Percentiles rank a stretch among this genome's conserved stretches.
Evolutionary conservation across 2,113 vertebrate genomes (phyloP).

Genomic region (Zosterops borbonicus): DNA sequence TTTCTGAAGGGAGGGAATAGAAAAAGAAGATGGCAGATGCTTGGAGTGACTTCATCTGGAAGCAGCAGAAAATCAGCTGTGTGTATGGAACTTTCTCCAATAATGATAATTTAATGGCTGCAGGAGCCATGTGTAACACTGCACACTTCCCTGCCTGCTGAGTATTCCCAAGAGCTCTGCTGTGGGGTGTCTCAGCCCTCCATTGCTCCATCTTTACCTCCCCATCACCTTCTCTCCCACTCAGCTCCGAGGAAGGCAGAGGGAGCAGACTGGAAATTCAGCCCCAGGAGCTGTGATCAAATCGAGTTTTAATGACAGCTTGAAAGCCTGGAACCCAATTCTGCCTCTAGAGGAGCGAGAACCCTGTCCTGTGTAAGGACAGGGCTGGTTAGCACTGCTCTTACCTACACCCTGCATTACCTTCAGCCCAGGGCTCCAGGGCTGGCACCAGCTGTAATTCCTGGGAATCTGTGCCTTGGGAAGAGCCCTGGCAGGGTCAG

Average conservation of each 20-base stretch:
- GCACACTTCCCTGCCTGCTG: neutral
- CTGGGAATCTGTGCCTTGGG: neutral
- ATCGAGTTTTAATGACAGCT: fast-evolving
- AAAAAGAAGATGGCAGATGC: neutral
- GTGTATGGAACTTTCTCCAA: neutral
- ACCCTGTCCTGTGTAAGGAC: neutral
- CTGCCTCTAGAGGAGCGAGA: neutral
- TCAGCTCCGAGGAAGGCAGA: neutral
- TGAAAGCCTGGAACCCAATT: neutral
- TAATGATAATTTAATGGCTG: neutral
- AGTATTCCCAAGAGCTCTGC: neutral
- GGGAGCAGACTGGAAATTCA: neutral
- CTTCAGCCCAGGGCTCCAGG: neutral
- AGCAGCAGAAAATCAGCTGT: neutral
- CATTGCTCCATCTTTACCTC: neutral
- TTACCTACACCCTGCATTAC: neutral
- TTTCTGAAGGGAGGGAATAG: neutral
- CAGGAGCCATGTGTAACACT: neutral
- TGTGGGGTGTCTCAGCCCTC: neutral
- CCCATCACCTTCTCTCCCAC: neutral
- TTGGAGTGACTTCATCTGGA: neutral
- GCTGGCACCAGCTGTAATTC: neutral
- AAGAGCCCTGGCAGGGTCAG: neutral
- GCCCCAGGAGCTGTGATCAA: neutral
- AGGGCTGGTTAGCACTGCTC: neutral